Base-by-base conservation (phyloP, 2,888 invertebrate species). In the Drosophila infuscata region DNA sequence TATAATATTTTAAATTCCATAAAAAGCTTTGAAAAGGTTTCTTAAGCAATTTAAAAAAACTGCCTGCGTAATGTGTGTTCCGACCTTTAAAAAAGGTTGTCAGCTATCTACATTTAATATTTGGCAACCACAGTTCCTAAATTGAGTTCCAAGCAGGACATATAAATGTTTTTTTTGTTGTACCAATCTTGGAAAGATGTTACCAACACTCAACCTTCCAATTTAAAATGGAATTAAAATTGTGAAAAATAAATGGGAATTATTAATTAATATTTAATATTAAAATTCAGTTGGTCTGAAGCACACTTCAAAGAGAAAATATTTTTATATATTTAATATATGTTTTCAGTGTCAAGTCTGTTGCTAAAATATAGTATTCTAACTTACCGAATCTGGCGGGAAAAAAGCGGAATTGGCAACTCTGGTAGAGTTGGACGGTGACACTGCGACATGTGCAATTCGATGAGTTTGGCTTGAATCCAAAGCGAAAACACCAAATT, bases 381-480 rank as follows among this genome's bases (percentile, higher is more conserved):
- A 9, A 11, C 20, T 0, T 5, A 2, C 5, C 43, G 20, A 43
- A 25, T 46, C 15, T 15, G 25, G 46, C 46, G 15, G 46, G 25
- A 15, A 46, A 46, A 46, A 1, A 25, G 46, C 46, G 2, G 15
- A 15, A 8, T 1, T 46, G 46, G 25, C 46, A 25, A 46, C 46
- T 15, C 46, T 46, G 15, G 15, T 15, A 2, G 46, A 7, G 25
- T 49, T 49, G 58, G 48, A 64, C 68, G 66, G 85, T 82, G 84
- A 85, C 88, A 84, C 58, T 78, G 81, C 79, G 77, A 76, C 75
- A 84, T 81, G 61, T 83, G 74, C 69, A 74, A 64, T 57, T 72
- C 74, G 72, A 77, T 81, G 71, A 68, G 63, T 61, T 53, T 64
- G 64, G 73, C 69, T 73, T 84, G 79, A 76, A 87, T 84, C 82